phyloP scores from a whole-genome alignment of 2,113 vertebrate species.

The Candoia aspera region DNA sequence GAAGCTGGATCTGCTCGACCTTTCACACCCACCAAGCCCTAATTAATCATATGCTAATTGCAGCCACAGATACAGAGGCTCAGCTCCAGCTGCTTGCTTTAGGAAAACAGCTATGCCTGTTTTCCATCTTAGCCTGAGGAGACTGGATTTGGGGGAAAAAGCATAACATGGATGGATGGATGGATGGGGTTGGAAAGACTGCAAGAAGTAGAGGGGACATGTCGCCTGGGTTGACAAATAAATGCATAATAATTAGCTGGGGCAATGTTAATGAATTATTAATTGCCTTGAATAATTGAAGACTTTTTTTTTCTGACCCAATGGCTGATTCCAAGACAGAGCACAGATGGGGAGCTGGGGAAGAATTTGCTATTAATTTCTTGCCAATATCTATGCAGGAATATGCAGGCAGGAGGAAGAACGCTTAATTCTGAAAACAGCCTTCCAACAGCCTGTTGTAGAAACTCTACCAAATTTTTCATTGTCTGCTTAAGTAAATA shows the following conservation, averaged over 20 bases:
- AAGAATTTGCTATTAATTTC: not conserved
- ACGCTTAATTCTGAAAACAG: not conserved
- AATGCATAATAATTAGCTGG: not conserved
- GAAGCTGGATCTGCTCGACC: slow-evolving; percentile 16
- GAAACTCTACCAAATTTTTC: not conserved
- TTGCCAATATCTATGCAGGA: fast-evolving
- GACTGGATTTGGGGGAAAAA: not conserved
- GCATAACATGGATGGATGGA: too few species aligned
- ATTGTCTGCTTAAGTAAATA: too few species aligned
- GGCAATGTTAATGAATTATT: slow-evolving; percentile 25
- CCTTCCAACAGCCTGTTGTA: not conserved
- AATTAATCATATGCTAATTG: slow-evolving; percentile 61
- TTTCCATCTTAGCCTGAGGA: slow-evolving; percentile 15
- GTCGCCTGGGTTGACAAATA: fast-evolving
- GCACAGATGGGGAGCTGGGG: not conserved
- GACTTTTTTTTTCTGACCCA: fast-evolving
- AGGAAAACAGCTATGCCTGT: slow-evolving; percentile 41
- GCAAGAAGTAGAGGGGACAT: not conserved
- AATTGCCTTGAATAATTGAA: slow-evolving; percentile 40
- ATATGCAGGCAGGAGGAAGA: not conserved
- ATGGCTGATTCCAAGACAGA: not conserved
- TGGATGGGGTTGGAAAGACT: fast-evolving
- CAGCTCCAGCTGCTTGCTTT: slow-evolving; percentile 30
- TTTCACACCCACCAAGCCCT: slow-evolving; percentile 24
- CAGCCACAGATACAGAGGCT: slow-evolving; percentile 38